Conservation (phyloP, 2,797 vertebrate genomes). For the Anomalospiza imberbis region DNA sequence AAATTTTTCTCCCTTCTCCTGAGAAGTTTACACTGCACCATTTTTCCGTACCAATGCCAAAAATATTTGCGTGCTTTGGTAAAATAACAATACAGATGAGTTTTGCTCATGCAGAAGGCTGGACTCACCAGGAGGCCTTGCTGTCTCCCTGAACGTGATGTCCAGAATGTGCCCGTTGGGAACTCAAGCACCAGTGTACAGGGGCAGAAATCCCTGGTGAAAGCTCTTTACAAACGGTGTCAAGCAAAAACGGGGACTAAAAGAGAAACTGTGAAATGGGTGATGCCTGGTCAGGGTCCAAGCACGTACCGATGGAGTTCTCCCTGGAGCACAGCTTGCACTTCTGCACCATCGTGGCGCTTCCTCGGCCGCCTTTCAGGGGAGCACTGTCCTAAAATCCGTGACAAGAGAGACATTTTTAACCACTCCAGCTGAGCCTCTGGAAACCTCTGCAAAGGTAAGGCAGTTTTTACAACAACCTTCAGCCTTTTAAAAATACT, state of each 20-base stretch:
- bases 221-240: background rate
- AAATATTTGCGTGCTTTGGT: background rate
- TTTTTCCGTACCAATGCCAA: background rate
- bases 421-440: background rate
- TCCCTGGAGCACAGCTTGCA: constrained; percentile 95
- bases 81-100: background rate
- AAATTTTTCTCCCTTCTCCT: background rate
- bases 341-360: constrained; percentile 96
- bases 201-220: background rate
- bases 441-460: background rate
- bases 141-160: background rate
- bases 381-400: constrained; percentile 85
- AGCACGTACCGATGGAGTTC: constrained; percentile 89
- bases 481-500: background rate
- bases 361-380: constrained; percentile 92
- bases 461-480: background rate
- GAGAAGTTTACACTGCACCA: background rate
- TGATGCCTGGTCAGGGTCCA: background rate
- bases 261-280: background rate
- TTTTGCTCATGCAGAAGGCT: background rate
- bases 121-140: background rate
- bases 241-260: background rate
- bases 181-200: background rate
- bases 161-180: background rate
- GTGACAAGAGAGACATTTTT: background rate